A percentile compares a stretch with the other conserved stretches of the same genome.
phyloP scores from a whole-genome alignment of 1,140 invertebrate genomes.

The Babylonia areolata region DNA sequence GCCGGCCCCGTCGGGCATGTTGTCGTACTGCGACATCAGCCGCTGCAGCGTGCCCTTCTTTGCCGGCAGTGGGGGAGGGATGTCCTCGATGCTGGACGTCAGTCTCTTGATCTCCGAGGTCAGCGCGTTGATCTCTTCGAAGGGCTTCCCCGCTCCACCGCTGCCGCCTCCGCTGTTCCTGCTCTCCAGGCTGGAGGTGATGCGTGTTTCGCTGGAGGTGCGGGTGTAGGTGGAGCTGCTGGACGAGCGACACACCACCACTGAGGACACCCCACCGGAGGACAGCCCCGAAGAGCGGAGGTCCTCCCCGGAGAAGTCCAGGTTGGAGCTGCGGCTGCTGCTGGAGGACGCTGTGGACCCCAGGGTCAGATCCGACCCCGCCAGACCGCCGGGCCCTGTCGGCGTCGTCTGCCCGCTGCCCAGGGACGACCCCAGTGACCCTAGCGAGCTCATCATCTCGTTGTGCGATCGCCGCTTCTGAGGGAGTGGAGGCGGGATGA shows the following conservation, averaged over 20 bases:
- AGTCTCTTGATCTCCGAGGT: conserved; percentile 68
- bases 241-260: conserved; percentile 23
- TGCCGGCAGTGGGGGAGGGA: conserved; percentile 84
- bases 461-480: conserved; percentile 62
- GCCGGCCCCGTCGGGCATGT: conserved; percentile 69
- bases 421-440: conserved; percentile 27
- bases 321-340: conserved; percentile 62
- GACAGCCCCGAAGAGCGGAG: neutral
- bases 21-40: conserved; percentile 86
- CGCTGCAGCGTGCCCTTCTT: conserved; percentile 81
- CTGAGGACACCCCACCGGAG: neutral
- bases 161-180: conserved; percentile 19
- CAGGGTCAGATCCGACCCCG: neutral
- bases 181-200: conserved; percentile 36
- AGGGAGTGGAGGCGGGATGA: conserved; percentile 66
- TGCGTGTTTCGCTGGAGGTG: conserved; percentile 53
- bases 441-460: conserved; percentile 42
- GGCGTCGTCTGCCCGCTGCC: conserved; percentile 27
- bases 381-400: neutral
- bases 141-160: conserved; percentile 54
- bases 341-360: conserved; percentile 50
- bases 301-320: conserved; percentile 56
- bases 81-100: conserved; percentile 68
- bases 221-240: conserved; percentile 39
- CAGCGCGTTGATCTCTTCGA: conserved; percentile 69